Conservation (phyloP, 2,888 invertebrate species). For the Amphipoea lucens region DNA sequence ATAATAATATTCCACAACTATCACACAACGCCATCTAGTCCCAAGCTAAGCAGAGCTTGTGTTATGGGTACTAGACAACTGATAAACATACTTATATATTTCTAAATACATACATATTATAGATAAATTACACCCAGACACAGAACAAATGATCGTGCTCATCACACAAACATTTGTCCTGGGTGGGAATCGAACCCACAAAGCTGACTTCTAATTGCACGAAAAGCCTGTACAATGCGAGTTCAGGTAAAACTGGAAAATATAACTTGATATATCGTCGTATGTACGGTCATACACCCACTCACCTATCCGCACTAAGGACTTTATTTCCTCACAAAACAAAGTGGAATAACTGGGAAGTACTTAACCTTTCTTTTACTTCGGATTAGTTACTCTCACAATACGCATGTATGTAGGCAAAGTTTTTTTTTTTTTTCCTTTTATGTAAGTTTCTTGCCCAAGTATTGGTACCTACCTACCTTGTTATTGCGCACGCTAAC, state of each 20-base stretch:
- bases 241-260: not conserved
- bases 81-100: no score
- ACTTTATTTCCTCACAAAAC: slow-evolving; percentile 74
- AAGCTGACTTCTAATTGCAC: not conserved
- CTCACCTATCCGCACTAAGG: slow-evolving; percentile 43
- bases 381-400: slow-evolving; percentile 56
- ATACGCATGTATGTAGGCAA: slow-evolving; percentile 25
- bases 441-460: slow-evolving; percentile 57
- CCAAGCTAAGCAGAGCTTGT: no score
- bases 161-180: no score
- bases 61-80: no score
- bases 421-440: slow-evolving; percentile 60
- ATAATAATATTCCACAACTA: no score
- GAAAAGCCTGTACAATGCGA: not conserved
- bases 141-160: no score
- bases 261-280: not conserved
- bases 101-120: no score
- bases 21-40: no score
- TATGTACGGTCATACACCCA: not conserved
- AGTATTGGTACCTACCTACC: slow-evolving; percentile 28
- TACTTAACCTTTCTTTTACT: slow-evolving; percentile 66
- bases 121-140: no score
- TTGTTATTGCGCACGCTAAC: slow-evolving; percentile 39
- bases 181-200: no score
- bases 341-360: slow-evolving; percentile 70